Conservation (phyloP, 2,888 invertebrate genomes). For the Aporophyla lueneburgensis region DNA sequence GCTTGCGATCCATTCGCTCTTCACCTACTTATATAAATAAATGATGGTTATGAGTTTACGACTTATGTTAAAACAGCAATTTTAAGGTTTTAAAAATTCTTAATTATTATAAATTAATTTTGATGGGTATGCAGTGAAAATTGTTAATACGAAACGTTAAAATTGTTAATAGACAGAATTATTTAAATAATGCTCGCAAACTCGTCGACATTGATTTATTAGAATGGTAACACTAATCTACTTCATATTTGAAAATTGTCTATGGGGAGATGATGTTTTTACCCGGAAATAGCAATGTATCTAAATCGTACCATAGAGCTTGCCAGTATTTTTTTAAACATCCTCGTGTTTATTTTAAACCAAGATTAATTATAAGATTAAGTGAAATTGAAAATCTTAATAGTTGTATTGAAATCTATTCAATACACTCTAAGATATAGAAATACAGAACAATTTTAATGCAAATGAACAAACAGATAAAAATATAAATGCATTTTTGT, state of each 20-base stretch:
- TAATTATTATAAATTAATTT: conserved; percentile 13
- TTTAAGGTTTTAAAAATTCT: conserved; percentile 18
- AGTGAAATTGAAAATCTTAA: conserved; percentile 10
- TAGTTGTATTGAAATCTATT: conserved; percentile 32
- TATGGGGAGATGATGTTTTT: not conserved
- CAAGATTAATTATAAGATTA: not conserved
- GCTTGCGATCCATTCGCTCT: conserved; percentile 43
- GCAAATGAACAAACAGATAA: conserved; percentile 50
- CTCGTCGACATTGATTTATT: not conserved
- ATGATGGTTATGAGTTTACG: conserved; percentile 48
- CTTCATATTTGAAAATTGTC: not conserved
- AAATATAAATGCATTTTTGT: conserved; percentile 65
- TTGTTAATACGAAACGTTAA: conserved; percentile 3
- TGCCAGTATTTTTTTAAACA: not conserved
- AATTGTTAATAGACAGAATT: not conserved
- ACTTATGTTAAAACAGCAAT: conserved; percentile 33
- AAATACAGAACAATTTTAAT: conserved; percentile 25
- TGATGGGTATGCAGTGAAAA: conserved; percentile 10
- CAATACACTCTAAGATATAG: conserved; percentile 37
- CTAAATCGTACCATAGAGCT: not conserved
- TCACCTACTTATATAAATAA: conserved; percentile 50
- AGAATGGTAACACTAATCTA: not conserved
- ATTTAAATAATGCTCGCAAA: not conserved
- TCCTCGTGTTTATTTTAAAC: not conserved
- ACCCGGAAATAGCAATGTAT: not conserved